Evolutionary conservation across 2,888 invertebrate species (phyloP).

Genomic region (Patella depressa): DNA sequence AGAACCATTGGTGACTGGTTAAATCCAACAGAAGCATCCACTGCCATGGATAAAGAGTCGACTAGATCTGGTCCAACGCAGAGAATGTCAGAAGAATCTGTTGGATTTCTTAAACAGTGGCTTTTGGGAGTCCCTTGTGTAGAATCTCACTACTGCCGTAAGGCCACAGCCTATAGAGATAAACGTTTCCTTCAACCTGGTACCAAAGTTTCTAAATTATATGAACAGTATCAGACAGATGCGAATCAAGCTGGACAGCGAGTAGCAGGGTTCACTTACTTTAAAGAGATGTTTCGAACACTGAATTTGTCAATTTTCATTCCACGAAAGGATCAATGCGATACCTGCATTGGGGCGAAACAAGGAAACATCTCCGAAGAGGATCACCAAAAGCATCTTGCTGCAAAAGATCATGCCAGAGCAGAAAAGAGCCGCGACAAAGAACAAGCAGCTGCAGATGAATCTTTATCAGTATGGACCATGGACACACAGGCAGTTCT

Average conservation of each 20-base stretch:
- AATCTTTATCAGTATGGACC: not conserved
- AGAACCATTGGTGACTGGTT: not conserved
- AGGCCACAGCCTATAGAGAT: not conserved
- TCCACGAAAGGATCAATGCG: not conserved
- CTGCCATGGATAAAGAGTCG: constrained; percentile 1
- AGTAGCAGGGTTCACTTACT: not conserved
- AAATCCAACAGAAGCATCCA: not conserved
- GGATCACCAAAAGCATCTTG: not conserved
- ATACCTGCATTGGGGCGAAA: not conserved
- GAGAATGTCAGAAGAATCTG: not conserved
- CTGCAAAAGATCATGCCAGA: not conserved
- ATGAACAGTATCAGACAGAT: not conserved
- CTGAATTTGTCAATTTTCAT: constrained; percentile 5
- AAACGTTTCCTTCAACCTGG: not conserved
- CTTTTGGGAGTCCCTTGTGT: not conserved
- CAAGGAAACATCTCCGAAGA: not conserved
- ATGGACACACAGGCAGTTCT: constrained; percentile 1
- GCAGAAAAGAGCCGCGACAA: not conserved
- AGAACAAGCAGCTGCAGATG: not conserved
- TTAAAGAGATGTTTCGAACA: not conserved
- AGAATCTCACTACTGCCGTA: constrained; percentile 4
- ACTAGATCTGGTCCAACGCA: constrained; percentile 1
- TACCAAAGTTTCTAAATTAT: not conserved
- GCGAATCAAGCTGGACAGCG: not conserved
- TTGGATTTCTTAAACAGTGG: not conserved